phyloP scores from a whole-genome alignment of 2,113 vertebrate species.

The Esox niger region DNA sequence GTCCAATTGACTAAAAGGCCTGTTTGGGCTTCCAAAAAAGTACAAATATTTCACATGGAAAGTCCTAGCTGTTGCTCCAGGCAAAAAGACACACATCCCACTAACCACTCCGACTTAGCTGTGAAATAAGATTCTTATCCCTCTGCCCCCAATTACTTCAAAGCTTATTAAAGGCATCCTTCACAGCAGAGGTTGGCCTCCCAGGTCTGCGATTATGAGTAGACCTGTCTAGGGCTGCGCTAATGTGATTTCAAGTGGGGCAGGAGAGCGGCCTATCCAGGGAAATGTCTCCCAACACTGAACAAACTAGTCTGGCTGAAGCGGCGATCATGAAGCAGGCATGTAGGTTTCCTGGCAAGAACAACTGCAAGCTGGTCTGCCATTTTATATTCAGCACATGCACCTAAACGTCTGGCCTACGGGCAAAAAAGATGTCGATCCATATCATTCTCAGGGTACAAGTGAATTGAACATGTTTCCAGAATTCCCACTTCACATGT shows the following conservation, averaged over 20 bases:
- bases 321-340: not conserved
- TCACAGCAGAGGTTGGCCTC: slow-evolving; percentile 10
- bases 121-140: slow-evolving; percentile 63
- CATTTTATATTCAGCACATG: too few relatives aligned
- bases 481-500: too few relatives aligned
- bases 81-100: not conserved
- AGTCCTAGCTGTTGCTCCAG: not conserved
- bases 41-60: not conserved
- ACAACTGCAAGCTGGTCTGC: too few relatives aligned
- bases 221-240: not conserved
- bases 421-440: too few relatives aligned
- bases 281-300: not conserved
- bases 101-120: not conserved
- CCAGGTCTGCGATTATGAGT: slow-evolving; percentile 6
- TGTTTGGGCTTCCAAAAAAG: too few relatives aligned
- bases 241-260: slow-evolving; percentile 3
- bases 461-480: too few relatives aligned
- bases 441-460: too few relatives aligned
- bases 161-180: slow-evolving; percentile 63
- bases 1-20: too few relatives aligned
- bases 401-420: too few relatives aligned
- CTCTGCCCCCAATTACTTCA: slow-evolving; percentile 53
- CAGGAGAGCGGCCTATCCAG: not conserved
- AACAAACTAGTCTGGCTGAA: not conserved
- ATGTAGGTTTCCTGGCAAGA: too few relatives aligned